Evolutionary conservation across 2,888 invertebrate genomes (phyloP), one percentile per base, ranked within the genome.

Genomic region (Trichopria drosophilae): DNA sequence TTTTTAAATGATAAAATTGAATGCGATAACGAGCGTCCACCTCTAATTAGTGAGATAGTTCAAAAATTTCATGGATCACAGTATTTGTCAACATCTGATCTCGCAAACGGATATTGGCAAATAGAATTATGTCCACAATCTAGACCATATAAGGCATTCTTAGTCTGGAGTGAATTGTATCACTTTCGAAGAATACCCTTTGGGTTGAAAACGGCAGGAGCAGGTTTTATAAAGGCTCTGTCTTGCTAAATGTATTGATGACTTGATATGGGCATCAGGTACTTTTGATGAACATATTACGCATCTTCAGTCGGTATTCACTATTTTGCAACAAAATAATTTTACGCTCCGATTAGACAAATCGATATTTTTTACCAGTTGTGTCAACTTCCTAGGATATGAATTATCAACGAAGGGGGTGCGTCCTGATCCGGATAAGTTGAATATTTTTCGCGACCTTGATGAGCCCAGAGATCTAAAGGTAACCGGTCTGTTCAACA

Each of bases 241-340:
- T n/a, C n/a, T n/a, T n/a, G n/a, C n/a, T n/a, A n/a, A n/a, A n/a
- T 67, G 67, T 37, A 53, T 69, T 13, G 65, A 51, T 6, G 55
- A 35, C 7, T 23, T 40, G 15, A 10, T 23, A 35, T 9, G 22
- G 16, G 65, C 44, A 3, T 23, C 22, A 10, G 10, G 18, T 9
- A 39, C 49, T 35, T 53, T 63, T 32, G 50, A 60, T 10, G 51
- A 59, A 13, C 63, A 64, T 37, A 12, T 39, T 6, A 0, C 12
- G 3, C 12, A n/a, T 16, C 16, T 64, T 1, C 26, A 55, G 24
- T 28, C 23, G 6, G 46, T 66, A 6, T 24, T 44, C 12, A 23
- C 34, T n/a, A 24, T 39, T 2, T 13, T 39, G 3, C 23, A 39
- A 20, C 3, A 39, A n/a, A 20, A 39, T 22, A 22, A 23, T 39